These are phyloP conservation scores for Ganaspis sp. DNA, from an alignment of 1,140 invertebrate genomes.

Conservation along the genomic window DNA sequence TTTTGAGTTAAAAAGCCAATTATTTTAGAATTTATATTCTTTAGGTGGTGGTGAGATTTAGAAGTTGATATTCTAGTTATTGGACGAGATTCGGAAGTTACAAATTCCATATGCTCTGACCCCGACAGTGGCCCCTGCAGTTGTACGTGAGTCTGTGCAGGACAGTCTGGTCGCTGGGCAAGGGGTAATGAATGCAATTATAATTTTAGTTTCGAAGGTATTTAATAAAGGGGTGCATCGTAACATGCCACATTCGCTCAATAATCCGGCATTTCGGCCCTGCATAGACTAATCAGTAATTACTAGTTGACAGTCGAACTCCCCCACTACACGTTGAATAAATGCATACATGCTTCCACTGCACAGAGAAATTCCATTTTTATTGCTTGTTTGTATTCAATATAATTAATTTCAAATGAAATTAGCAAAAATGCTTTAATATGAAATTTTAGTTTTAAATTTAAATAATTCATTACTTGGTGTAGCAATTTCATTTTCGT, in stretches of 20 bases:
- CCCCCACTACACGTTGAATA: constrained; percentile 40
- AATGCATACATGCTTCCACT: too few species aligned
- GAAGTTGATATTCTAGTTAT: not conserved
- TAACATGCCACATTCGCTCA: constrained; percentile 54
- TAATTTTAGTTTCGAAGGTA: constrained; percentile 77
- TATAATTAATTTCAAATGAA: too few species aligned
- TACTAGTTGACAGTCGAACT: constrained; percentile 70
- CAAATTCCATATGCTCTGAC: constrained; percentile 53
- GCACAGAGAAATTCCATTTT: too few species aligned
- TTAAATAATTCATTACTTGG: too few species aligned
- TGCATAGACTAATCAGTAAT: constrained; percentile 74
- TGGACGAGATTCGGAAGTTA: constrained; percentile 34
- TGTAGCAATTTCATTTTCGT: too few species aligned
- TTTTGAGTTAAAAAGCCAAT: not conserved
- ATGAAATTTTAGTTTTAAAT: too few species aligned
- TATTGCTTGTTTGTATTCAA: too few species aligned
- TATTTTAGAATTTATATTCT: not conserved
- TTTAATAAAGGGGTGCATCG: constrained; percentile 74
- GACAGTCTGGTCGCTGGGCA: constrained; percentile 57
- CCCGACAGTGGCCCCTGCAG: constrained; percentile 40
- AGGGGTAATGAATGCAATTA: constrained; percentile 75
- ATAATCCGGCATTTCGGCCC: constrained; percentile 57
- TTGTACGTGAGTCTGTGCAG: constrained; percentile 34
- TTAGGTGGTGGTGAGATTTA: not conserved
- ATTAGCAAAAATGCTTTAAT: too few species aligned